Percentiles rank a stretch among this genome's conserved stretches.
Conservation (phyloP, 2,888 invertebrate species). For the Rhingia rostrata region DNA sequence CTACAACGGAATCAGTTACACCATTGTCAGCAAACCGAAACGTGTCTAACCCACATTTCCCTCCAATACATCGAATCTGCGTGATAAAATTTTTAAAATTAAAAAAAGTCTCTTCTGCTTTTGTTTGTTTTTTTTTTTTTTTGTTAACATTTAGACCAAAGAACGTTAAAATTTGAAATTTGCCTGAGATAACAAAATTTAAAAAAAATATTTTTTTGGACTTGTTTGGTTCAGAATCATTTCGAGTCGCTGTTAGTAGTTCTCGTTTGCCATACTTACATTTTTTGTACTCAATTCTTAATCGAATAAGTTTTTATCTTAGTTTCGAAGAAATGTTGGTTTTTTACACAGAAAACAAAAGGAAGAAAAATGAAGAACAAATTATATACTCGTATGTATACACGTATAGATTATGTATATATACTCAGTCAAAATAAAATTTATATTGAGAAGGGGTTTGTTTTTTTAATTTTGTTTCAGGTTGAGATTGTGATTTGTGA, state of each 20-base stretch:
- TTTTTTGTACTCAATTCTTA: conserved; percentile 66
- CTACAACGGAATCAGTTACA: conserved; percentile 91
- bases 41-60: conserved; percentile 85
- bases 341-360: conserved; percentile 6
- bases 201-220: conserved; percentile 21
- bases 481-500: too few relatives aligned
- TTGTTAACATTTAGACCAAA: conserved; percentile 60
- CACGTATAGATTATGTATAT: conserved; percentile 42
- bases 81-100: conserved; percentile 37
- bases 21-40: conserved; percentile 93
- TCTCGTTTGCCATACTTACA: conserved; percentile 73
- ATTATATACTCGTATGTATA: conserved; percentile 45
- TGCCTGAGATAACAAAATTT: neutral
- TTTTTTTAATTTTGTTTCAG: neutral
- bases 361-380: conserved; percentile 10
- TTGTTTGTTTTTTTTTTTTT: conserved; percentile 4
- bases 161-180: conserved; percentile 57
- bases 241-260: conserved; percentile 64
- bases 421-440: conserved; percentile 71
- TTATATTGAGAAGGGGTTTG: conserved; percentile 25
- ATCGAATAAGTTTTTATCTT: conserved; percentile 67
- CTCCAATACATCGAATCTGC: conserved; percentile 29
- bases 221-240: conserved; percentile 45
- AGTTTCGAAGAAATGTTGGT: conserved; percentile 59
- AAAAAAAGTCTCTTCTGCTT: conserved; percentile 21